These are phyloP conservation scores for Taenioides sp. DNA, from an alignment of 2,797 vertebrate species.

Conservation along the genomic window DNA sequence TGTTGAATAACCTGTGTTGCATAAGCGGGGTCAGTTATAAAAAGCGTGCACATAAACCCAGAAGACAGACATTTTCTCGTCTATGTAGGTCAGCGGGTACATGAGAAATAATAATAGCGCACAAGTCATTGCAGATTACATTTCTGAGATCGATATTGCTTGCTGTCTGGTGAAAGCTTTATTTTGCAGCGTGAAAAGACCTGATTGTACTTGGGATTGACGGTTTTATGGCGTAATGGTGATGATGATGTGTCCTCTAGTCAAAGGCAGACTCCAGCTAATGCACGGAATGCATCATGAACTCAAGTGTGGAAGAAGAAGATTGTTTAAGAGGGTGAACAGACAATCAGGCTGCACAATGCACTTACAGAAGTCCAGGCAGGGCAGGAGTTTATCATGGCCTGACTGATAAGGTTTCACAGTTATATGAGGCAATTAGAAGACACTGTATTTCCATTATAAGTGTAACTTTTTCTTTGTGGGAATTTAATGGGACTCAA, in stretches of 20 bases:
- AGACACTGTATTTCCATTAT: constrained; percentile 5
- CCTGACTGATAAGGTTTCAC: constrained; percentile 8
- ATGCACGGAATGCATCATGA: constrained; percentile 2
- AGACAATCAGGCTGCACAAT: constrained; percentile 17
- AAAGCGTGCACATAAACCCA: constrained; percentile 54
- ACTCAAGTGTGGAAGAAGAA: constrained; percentile 10
- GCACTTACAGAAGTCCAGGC: constrained; percentile 2
- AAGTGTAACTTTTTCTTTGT: constrained; percentile 3
- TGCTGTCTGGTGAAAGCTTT: constrained; percentile 58
- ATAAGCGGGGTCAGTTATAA: constrained; percentile 69
- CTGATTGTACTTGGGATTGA: constrained; percentile 50
- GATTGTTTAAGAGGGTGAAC: constrained; percentile 13
- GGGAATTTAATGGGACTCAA: constrained; percentile 5
- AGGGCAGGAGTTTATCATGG: constrained; percentile 13
- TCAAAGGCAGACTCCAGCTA: constrained; percentile 18
- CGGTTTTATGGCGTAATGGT: constrained; percentile 45
- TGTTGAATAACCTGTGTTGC: constrained; percentile 71
- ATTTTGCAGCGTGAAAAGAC: constrained; percentile 55
- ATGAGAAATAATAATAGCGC: constrained; percentile 65
- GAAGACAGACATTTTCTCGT: constrained; percentile 43
- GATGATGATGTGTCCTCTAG: constrained; percentile 30
- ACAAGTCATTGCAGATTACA: constrained; percentile 60
- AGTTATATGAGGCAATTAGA: constrained; percentile 10
- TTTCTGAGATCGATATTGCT: constrained; percentile 61
- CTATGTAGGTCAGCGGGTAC: constrained; percentile 62